Percentiles rank a stretch among this genome's conserved stretches.
Evolutionary conservation across 1,140 invertebrate genomes (phyloP).

Genomic region (Leptopilina boulardi): DNA sequence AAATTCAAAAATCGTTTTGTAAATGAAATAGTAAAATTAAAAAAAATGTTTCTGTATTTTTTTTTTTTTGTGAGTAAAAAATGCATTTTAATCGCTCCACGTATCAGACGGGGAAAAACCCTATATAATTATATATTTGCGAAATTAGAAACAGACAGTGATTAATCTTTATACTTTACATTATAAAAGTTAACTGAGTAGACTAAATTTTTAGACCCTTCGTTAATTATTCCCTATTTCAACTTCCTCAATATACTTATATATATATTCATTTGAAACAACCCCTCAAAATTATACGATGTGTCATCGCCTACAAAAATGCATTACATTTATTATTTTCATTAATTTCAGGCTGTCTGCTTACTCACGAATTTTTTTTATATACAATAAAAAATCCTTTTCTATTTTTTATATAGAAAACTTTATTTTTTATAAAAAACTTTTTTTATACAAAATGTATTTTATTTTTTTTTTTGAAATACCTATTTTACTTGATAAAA

Average conservation of each 20-base stretch:
- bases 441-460: no score
- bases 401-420: no score
- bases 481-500: no score
- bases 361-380: no score
- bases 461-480: no score
- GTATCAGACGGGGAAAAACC: neutral
- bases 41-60: no score
- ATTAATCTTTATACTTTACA: constrained; percentile 11
- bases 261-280: no score
- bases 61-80: neutral
- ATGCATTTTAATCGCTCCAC: neutral
- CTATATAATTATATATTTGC: neutral
- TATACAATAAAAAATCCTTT: no score
- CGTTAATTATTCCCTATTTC: neutral
- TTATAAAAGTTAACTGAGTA: neutral
- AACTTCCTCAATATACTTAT: constrained; percentile 1
- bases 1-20: no score
- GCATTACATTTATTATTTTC: neutral
- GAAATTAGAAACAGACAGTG: neutral
- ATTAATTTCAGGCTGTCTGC: neutral
- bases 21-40: no score
- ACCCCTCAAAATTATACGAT: neutral
- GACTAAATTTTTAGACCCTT: constrained; percentile 23
- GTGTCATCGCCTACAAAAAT: constrained; percentile 11
- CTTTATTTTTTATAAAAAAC: no score